Base-by-base conservation (phyloP, 1,140 invertebrate genomes). In the Acyrthosiphon pisum region DNA sequence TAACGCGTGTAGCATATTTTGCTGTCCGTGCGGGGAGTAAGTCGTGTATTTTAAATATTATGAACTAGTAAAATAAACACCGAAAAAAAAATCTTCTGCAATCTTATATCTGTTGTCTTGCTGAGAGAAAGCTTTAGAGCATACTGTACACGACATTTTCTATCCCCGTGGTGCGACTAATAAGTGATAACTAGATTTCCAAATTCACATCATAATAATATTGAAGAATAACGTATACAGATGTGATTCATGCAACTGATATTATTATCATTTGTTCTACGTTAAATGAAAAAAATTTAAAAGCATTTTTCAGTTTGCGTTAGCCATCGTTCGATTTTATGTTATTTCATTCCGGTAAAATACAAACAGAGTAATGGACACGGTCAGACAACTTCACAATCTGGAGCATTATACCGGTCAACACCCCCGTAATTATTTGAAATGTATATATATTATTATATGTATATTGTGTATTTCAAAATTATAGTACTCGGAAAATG, bases 261-360 rank as follows among this genome's bases (percentile, higher is more conserved):
- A 76, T 76, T 18, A 6, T 76, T 76, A n/a, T 76, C n/a, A 18
- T 76, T 76, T n/a, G 30, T 76, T 76, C 60, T n/a, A 18, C 11
- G 14, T 76, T n/a, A 76, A 76, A 76, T n/a, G 60, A 76, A 76
- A 76, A 76, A 4, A 76, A 18, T 14, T n/a, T 76, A n/a, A 76
- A 76, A 76, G 60, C 60, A 76, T 76, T 76, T 68, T 76, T 76
- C 60, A 76, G 60, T 76, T n/a, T n/a, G n/a, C 60, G n/a, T 76
- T 35, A n/a, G 11, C n/a, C 60, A 35, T 35, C 60, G 30, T 76
- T 76, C 60, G n/a, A 14, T 76, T 76, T 76, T 76, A 76, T 76
- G 60, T 76, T 76, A 76, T 76, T 76, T 76, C 30, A 76, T 76
- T 76, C 60, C 60, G 30, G 60, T 76, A 76, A 76, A 76, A n/a